phyloP scores from a whole-genome alignment of 2,113 vertebrate genomes.

The Dissostichus mawsoni region DNA sequence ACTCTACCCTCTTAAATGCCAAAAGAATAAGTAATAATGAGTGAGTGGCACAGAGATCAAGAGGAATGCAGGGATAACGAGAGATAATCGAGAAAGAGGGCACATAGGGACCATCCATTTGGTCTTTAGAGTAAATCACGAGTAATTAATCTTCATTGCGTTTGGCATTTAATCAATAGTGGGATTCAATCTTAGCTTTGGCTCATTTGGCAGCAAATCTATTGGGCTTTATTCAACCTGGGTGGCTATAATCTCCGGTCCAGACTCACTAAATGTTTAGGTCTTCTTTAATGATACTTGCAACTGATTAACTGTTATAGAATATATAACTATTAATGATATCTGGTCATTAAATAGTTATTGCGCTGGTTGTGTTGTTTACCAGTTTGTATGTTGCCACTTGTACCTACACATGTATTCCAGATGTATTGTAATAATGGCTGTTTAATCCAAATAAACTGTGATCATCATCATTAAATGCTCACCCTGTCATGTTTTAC shows the following conservation, averaged over 20 bases:
- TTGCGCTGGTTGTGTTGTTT: neutral
- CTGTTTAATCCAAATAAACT: neutral
- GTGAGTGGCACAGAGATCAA: constrained; percentile 39
- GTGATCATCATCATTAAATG: constrained; percentile 2
- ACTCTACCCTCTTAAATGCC: constrained; percentile 25
- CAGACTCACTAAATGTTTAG: constrained; percentile 35
- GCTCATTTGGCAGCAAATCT: constrained; percentile 77
- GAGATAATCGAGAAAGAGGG: constrained; percentile 69
- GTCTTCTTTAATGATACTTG: constrained; percentile 16
- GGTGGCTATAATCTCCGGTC: constrained; percentile 57
- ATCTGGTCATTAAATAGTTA: too few relatives aligned
- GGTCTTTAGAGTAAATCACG: constrained; percentile 69
- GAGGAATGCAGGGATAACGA: constrained; percentile 61
- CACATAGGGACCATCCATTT: constrained; percentile 57
- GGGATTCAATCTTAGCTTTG: constrained; percentile 73
- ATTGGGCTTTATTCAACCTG: constrained; percentile 73
- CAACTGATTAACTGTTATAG: neutral
- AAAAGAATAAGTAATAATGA: constrained; percentile 38
- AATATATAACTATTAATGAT: neutral
- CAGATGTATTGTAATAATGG: neutral
- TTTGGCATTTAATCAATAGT: constrained; percentile 79
- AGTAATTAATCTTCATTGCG: constrained; percentile 79
- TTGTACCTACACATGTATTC: neutral
- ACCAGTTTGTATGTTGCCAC: neutral
- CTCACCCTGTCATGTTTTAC: neutral